Evolutionary conservation across 2,797 vertebrate species (phyloP).

Genomic region (Acanthis flammea): DNA sequence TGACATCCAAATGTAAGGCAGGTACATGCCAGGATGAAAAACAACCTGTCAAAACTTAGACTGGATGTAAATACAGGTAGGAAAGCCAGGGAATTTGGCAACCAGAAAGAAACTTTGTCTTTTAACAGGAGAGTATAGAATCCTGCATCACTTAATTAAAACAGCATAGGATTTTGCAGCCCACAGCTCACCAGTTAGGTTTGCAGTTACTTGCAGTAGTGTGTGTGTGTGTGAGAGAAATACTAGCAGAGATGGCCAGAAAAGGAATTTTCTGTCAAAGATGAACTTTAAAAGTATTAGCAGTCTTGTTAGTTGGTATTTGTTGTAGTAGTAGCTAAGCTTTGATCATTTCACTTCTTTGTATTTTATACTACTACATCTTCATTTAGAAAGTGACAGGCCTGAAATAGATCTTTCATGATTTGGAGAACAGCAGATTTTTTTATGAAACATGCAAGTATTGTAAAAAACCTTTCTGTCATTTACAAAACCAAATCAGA

Average conservation of each 20-base stretch:
- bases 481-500: not conserved
- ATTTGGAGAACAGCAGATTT: not conserved
- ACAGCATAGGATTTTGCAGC: not conserved
- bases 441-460: not conserved
- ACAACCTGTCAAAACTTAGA: not conserved
- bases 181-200: not conserved
- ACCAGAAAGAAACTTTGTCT: not conserved
- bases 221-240: not conserved
- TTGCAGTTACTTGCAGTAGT: not conserved
- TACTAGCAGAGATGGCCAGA: not conserved
- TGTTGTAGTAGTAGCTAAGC: not conserved
- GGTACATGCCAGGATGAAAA: not conserved
- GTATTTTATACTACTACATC: not conserved
- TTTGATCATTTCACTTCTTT: constrained; percentile 33
- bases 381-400: constrained; percentile 41
- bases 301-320: not conserved
- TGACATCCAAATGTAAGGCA: not conserved
- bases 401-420: not conserved
- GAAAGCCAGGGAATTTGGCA: not conserved
- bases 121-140: not conserved
- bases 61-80: not conserved
- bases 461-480: not conserved
- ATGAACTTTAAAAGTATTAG: constrained; percentile 31
- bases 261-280: not conserved
- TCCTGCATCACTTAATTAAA: not conserved